A percentile compares a stretch with the other conserved stretches of the same genome.
These are phyloP conservation scores for Anisognathus igniventris DNA, from an alignment of 2,797 vertebrate species.

Conservation along the genomic window DNA sequence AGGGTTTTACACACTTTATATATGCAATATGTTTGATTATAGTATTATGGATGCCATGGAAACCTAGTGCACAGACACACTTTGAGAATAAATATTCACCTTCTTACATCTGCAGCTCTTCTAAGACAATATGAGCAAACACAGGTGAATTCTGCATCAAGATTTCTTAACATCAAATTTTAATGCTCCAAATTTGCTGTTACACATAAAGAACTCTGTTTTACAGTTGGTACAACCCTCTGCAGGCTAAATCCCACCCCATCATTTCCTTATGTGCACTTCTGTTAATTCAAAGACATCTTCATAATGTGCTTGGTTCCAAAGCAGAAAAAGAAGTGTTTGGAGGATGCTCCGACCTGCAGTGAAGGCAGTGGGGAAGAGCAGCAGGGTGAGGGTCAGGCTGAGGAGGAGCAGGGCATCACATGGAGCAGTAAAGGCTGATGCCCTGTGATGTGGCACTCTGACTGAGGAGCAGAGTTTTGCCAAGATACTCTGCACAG, in stretches of 20 bases:
- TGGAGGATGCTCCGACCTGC: background rate
- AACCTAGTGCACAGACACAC: background rate
- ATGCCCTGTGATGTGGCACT: rapidly evolving
- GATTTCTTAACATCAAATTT: background rate
- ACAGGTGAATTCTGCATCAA: background rate
- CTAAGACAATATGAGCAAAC: background rate
- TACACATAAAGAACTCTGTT: background rate
- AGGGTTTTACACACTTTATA: background rate
- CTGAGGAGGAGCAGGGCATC: background rate
- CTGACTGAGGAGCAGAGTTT: background rate
- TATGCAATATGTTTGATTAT: background rate
- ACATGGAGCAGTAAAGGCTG: background rate
- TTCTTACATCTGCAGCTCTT: background rate
- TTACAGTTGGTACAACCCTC: background rate
- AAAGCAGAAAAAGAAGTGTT: background rate
- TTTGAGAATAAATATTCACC: background rate
- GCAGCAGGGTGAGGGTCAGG: background rate
- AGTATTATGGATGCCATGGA: background rate
- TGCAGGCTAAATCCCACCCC: background rate
- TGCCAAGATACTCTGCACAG: background rate
- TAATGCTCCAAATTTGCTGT: background rate
- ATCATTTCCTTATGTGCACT: background rate
- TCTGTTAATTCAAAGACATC: background rate
- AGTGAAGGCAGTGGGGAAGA: background rate
- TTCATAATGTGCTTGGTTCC: background rate